Percentiles rank a stretch among this genome's conserved stretches.
Conservation (phyloP, 2,113 vertebrate genomes). For the Synchiropus splendidus region DNA sequence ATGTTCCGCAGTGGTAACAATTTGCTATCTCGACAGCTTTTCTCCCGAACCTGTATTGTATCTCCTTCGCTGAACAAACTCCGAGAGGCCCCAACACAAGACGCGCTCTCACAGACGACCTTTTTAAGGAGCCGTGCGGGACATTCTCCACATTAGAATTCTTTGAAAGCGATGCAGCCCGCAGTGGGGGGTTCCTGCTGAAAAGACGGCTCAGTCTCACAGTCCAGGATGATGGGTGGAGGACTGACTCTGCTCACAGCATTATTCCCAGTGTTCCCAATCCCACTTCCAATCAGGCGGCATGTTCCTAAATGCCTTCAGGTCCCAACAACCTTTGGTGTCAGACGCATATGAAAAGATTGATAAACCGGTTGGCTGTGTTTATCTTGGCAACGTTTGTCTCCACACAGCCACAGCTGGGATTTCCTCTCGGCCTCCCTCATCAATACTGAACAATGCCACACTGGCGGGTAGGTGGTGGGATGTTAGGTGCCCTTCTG, state of each 20-base stretch:
- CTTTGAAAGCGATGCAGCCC: conserved; percentile 47
- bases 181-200: conserved; percentile 54
- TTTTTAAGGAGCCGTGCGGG: conserved; percentile 16
- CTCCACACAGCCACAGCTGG: conserved; percentile 45
- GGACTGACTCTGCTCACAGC: conserved; percentile 27
- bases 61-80: conserved; percentile 14
- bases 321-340: conserved; percentile 24
- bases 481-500: conserved; percentile 17
- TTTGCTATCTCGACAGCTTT: conserved; percentile 5
- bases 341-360: conserved; percentile 19
- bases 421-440: conserved; percentile 54
- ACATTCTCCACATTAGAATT: conserved; percentile 35
- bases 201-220: conserved; percentile 28
- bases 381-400: conserved; percentile 50
- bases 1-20: conserved; percentile 5
- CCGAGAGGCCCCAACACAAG: conserved; percentile 16
- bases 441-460: conserved; percentile 57
- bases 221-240: conserved; percentile 42
- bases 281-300: conserved; percentile 10
- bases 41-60: conserved; percentile 13
- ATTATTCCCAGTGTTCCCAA: conserved; percentile 22
- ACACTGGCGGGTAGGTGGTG: conserved; percentile 17
- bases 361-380: conserved; percentile 31
- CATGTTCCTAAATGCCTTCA: conserved; percentile 7
- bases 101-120: conserved; percentile 36